Evolutionary conservation across 2,888 invertebrate genomes (phyloP).

Genomic region (Diarsia brunnea): DNA sequence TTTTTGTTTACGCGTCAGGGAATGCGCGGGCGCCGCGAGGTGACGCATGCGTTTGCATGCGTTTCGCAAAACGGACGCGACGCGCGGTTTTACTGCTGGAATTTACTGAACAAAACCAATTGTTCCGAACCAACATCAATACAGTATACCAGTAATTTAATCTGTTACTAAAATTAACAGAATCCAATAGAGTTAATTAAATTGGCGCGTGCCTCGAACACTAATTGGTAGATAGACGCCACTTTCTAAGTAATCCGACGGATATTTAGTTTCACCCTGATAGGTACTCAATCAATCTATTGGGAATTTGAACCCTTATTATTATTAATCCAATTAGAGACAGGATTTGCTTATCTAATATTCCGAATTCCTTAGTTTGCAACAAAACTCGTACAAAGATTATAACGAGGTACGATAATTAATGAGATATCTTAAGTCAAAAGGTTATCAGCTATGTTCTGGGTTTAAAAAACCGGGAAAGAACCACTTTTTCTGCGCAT

Average conservation of each 20-base stretch:
- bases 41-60: conserved; percentile 81
- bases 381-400: conserved; percentile 3
- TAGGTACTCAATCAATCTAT: conserved; percentile 3
- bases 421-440: not conserved
- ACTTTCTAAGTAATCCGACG: conserved; percentile 20
- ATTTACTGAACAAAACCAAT: conserved; percentile 49
- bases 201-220: conserved; percentile 23
- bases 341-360: not conserved
- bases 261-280: conserved; percentile 22
- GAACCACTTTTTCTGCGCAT: not conserved
- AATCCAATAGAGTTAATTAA: conserved; percentile 30
- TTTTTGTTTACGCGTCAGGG: conserved; percentile 80
- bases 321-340: not conserved
- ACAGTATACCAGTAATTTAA: conserved; percentile 32
- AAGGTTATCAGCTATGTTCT: conserved; percentile 1
- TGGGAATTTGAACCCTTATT: not conserved
- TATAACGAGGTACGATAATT: not conserved
- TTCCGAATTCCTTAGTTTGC: not conserved
- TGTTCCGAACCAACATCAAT: conserved; percentile 39
- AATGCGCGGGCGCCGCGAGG: conserved; percentile 69
- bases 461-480: not conserved
- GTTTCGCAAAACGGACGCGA: conserved; percentile 74
- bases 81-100: conserved; percentile 55
- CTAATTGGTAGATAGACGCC: conserved; percentile 42
- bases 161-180: conserved; percentile 36